A percentile compares a stretch with the other conserved stretches of the same genome.
Evolutionary conservation across 1,140 invertebrate species (phyloP).

Genomic region (Macrobrachium nipponense): DNA sequence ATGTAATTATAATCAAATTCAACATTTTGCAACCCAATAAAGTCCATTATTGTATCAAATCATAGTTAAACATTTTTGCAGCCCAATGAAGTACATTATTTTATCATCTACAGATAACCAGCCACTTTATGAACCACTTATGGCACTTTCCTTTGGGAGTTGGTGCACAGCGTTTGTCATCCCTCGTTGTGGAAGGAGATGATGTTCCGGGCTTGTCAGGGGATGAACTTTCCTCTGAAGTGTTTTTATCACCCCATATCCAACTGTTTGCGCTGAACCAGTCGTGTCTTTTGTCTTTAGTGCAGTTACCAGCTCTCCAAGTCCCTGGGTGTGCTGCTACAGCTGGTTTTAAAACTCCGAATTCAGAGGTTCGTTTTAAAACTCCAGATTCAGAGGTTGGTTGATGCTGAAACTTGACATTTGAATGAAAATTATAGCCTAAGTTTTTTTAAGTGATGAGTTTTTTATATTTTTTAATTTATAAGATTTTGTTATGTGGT

Average conservation of each 20-base stretch:
- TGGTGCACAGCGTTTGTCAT: constrained; percentile 85
- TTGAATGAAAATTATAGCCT: neutral
- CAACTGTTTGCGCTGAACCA: constrained; percentile 87
- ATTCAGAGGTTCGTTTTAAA: constrained; percentile 67
- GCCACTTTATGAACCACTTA: constrained; percentile 87
- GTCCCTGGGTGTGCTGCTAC: constrained; percentile 87
- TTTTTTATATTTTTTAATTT: too few species aligned
- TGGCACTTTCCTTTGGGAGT: constrained; percentile 89
- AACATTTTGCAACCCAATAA: too few species aligned
- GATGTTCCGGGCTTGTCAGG: constrained; percentile 82
- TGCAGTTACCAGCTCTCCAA: constrained; percentile 91
- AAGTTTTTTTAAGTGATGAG: too few species aligned
- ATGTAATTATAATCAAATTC: neutral
- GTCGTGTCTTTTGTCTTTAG: constrained; percentile 85
- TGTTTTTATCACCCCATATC: constrained; percentile 88
- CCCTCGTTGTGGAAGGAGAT: constrained; percentile 90
- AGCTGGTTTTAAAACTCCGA: constrained; percentile 72
- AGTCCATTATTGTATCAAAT: too few species aligned
- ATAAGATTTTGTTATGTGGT: too few species aligned
- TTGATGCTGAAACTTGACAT: neutral
- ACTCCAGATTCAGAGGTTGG: constrained; percentile 63
- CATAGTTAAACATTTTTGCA: too few species aligned
- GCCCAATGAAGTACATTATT: neutral
- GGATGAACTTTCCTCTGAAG: constrained; percentile 81
- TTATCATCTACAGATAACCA: constrained; percentile 71